Evolutionary conservation across 2,113 vertebrate genomes (phyloP).

Genomic region (Rousettus leschenaultii): DNA sequence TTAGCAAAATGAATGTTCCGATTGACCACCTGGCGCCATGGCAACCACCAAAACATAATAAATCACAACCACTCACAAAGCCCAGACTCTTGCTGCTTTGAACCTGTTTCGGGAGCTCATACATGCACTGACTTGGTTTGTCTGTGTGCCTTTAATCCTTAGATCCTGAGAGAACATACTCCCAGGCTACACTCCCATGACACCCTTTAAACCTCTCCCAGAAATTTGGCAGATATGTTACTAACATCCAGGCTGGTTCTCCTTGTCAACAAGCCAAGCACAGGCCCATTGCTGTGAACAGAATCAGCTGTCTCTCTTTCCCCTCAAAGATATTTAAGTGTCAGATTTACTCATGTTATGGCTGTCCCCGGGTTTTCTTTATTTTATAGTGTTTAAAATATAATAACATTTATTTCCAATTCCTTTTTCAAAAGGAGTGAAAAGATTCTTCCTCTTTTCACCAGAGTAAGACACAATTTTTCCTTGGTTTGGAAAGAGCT

Average conservation of each 20-base stretch:
- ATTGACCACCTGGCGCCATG: not conserved
- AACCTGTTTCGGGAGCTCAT: not conserved
- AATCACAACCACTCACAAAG: not conserved
- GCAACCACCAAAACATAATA: conserved; percentile 19
- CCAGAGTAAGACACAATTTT: not conserved
- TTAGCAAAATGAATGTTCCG: not conserved
- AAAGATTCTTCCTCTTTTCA: not conserved
- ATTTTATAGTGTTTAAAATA: conserved; percentile 8
- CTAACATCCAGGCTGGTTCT: not conserved
- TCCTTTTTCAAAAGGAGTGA: not conserved
- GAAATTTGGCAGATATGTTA: not conserved
- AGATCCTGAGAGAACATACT: not conserved
- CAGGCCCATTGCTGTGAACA: not conserved
- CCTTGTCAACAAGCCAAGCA: conserved; percentile 42
- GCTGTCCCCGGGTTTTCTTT: not conserved
- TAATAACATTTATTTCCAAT: not conserved
- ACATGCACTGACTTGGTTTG: not conserved
- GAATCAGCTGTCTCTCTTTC: not conserved
- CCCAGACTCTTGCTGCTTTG: not conserved
- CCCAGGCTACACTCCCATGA: not conserved
- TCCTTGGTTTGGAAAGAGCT: not conserved
- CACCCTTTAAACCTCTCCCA: conserved; percentile 41
- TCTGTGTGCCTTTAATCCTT: not conserved
- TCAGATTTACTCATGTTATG: not conserved
- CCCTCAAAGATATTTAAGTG: not conserved